Conservation (phyloP, 1,140 invertebrate genomes). For the Helicoverpa armigera region DNA sequence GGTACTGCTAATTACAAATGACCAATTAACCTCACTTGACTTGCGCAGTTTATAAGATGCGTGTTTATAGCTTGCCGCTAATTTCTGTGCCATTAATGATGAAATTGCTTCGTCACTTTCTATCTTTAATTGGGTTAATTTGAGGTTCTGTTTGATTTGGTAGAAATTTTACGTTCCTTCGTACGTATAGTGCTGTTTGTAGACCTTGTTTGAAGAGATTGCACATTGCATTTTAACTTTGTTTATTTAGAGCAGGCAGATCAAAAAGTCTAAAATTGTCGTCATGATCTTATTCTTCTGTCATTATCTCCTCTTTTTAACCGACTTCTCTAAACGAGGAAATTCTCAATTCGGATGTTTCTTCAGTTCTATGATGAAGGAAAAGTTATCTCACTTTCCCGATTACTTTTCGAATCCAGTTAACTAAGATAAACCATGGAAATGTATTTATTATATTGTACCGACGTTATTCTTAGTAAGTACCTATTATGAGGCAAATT, state of each 20-base stretch:
- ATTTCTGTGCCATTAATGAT: constrained; percentile 9
- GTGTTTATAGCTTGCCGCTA: constrained; percentile 3
- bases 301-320: no score
- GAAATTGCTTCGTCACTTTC: constrained; percentile 1
- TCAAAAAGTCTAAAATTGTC: no score
- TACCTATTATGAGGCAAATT: constrained; percentile 36
- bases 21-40: constrained; percentile 18
- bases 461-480: not conserved
- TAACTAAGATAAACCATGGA: not conserved
- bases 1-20: constrained; percentile 13
- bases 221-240: no score
- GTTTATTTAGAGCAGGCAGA: no score
- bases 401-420: not conserved
- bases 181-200: no score
- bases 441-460: constrained; percentile 12
- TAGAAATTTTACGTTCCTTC: no score
- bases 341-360: no score
- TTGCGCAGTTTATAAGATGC: constrained; percentile 11
- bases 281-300: no score
- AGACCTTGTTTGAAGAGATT: no score
- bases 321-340: no score
- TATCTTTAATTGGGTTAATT: not conserved
- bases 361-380: not conserved
- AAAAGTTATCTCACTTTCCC: not conserved
- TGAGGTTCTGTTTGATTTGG: not conserved